These are phyloP conservation scores for Campopleginae sp. DNA, from an alignment of 2,888 invertebrate species.

Conservation along the genomic window DNA sequence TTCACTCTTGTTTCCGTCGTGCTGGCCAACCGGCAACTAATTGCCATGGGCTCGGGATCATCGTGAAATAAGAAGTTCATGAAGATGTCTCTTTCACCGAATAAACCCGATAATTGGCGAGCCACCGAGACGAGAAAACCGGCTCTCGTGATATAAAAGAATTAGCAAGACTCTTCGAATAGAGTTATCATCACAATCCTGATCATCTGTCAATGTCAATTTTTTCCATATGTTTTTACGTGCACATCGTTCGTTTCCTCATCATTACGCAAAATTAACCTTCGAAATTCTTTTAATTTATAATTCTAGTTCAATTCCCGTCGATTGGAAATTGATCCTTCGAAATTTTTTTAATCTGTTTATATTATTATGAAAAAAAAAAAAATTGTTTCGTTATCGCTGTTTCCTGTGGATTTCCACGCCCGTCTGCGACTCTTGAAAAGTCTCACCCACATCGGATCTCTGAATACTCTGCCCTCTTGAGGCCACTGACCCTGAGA, in stretches of 20 bases:
- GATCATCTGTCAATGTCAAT: slow-evolving; percentile 28
- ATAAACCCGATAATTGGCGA: slow-evolving; percentile 76
- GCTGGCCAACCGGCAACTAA: slow-evolving; percentile 60
- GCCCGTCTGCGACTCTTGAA: no score
- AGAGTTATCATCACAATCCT: slow-evolving; percentile 30
- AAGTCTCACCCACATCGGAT: no score
- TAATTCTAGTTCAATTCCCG: background rate
- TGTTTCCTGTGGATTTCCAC: no score
- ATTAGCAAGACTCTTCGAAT: slow-evolving; percentile 23
- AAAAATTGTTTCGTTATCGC: no score
- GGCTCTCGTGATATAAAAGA: slow-evolving; percentile 41
- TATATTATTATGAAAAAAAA: no score
- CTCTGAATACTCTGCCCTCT: no score
- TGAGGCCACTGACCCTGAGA: no score
- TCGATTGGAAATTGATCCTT: no score
- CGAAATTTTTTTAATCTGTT: no score
- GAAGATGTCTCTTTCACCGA: slow-evolving; percentile 74
- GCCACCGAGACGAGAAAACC: slow-evolving; percentile 41
- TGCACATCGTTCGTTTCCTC: background rate
- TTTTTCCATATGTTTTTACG: background rate
- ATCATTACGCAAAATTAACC: background rate
- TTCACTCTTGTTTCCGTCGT: slow-evolving; percentile 32
- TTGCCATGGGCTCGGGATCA: slow-evolving; percentile 66
- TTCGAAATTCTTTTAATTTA: background rate
- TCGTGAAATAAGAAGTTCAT: slow-evolving; percentile 76